Conservation (phyloP, 2,797 vertebrate species). For the Poecilia gillii region DNA sequence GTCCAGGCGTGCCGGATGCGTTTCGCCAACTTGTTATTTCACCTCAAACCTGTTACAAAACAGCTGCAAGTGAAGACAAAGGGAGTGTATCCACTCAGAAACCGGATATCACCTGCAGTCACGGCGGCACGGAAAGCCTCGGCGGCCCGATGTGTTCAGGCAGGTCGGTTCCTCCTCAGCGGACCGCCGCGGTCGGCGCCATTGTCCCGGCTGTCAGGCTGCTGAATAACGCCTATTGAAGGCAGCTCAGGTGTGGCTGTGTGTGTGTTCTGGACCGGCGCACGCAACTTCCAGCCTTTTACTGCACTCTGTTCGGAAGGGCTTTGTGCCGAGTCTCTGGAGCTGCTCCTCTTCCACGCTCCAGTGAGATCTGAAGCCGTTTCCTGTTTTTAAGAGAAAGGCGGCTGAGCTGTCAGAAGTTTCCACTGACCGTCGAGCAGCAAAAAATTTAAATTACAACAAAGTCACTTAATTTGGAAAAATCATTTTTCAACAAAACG, state of each 20-base stretch:
- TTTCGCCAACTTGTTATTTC: conserved; percentile 35
- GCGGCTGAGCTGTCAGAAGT: no score
- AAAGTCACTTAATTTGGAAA: no score
- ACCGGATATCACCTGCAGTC: conserved; percentile 69
- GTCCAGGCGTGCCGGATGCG: conserved; percentile 10
- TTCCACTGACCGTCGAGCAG: no score
- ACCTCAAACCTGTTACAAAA: conserved; percentile 57
- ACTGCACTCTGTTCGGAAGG: conserved; percentile 26
- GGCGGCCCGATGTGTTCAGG: conserved; percentile 71
- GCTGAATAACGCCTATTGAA: conserved; percentile 73
- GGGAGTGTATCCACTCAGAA: conserved; percentile 54
- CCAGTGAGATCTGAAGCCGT: conserved; percentile 68
- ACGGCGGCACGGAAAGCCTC: conserved; percentile 40
- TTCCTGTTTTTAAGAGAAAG: conserved; percentile 76
- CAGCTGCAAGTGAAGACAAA: conserved; percentile 62
- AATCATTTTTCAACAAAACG: no score
- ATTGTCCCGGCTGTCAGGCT: conserved; percentile 71
- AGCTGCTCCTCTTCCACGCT: conserved; percentile 71
- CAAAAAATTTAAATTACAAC: no score
- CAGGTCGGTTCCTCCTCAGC: conserved; percentile 64
- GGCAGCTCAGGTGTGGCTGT: conserved; percentile 75
- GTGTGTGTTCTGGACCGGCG: conserved; percentile 51
- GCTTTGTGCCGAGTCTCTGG: conserved; percentile 73
- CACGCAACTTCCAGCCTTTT: conserved; percentile 34
- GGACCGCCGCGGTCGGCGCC: conserved; percentile 44